phyloP scores from a whole-genome alignment of 2,797 vertebrate species.

The Clarias platycephalus region DNA sequence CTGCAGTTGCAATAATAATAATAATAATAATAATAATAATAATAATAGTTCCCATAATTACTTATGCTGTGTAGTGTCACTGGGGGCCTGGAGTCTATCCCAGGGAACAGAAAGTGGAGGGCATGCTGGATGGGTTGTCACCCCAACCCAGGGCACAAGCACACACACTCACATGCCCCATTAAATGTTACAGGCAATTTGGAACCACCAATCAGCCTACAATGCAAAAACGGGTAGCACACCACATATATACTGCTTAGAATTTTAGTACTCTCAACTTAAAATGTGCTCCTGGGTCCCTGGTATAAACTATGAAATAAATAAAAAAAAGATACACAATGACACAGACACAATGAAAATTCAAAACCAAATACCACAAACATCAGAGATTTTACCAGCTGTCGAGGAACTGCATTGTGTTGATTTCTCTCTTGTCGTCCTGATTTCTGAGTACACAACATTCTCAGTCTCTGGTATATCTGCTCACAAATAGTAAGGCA shows the following conservation, averaged over 20 bases:
- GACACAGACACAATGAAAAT: too few species aligned
- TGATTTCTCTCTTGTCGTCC: background rate
- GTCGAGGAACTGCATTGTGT: background rate
- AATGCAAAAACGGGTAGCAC: background rate
- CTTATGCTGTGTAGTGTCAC: too few species aligned
- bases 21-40: background rate
- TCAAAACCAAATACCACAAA: background rate
- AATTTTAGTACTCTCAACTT: background rate
- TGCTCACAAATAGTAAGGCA: background rate
- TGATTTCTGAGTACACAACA: constrained; percentile 58
- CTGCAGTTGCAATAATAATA: background rate
- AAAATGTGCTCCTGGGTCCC: background rate
- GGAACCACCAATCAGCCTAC: too few species aligned
- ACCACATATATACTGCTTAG: background rate
- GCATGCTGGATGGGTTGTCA: too few species aligned
- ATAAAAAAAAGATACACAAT: background rate
- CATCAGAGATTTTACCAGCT: constrained; percentile 32
- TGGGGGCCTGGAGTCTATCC: too few species aligned
- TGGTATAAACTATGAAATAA: background rate
- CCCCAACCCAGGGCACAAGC: too few species aligned
- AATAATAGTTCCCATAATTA: background rate
- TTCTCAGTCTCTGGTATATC: constrained; percentile 42
- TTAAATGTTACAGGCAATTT: too few species aligned
- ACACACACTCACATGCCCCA: too few species aligned
- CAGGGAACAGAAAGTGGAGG: too few species aligned